These are phyloP conservation scores for Helostoma temminkii DNA, from an alignment of 2,797 vertebrate genomes.

Conservation along the genomic window DNA sequence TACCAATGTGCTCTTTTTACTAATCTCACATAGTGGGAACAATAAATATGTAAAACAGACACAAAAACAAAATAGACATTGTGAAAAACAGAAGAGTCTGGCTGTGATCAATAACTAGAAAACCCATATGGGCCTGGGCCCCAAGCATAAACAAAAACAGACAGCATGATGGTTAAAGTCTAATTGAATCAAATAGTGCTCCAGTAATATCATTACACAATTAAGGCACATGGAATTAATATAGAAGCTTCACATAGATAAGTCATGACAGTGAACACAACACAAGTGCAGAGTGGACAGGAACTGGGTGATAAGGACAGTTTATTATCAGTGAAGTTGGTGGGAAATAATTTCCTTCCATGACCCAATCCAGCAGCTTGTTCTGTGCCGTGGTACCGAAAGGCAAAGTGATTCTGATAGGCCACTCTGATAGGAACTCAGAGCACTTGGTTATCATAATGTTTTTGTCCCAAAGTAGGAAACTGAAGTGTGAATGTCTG, in stretches of 20 bases:
- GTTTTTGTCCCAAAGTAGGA: no score
- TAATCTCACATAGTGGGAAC: slow-evolving; percentile 10
- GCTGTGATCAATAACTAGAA: slow-evolving; percentile 48
- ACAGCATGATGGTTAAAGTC: slow-evolving; percentile 17
- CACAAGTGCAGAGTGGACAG: no score
- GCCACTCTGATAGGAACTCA: no score
- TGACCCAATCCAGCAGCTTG: no score
- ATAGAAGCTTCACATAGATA: slow-evolving; percentile 4
- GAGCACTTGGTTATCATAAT: no score
- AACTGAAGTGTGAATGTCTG: no score
- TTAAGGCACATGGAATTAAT: slow-evolving; percentile 9
- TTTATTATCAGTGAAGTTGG: no score
- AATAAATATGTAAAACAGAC: slow-evolving; percentile 12
- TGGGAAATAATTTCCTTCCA: no score
- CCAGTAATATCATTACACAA: slow-evolving; percentile 17
- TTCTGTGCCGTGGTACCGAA: no score
- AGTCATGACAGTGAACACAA: slow-evolving; percentile 1
- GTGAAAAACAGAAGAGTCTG: slow-evolving; percentile 16
- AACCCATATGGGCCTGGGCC: slow-evolving; percentile 28
- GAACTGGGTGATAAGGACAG: no score
- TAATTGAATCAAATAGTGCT: slow-evolving; percentile 16
- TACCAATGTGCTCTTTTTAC: slow-evolving; percentile 1
- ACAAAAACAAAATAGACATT: slow-evolving; percentile 18
- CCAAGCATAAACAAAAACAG: slow-evolving; percentile 49
- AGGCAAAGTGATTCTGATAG: no score